These are phyloP conservation scores for Dryobotodes eremita DNA, from an alignment of 2,888 invertebrate genomes.

Conservation along the genomic window DNA sequence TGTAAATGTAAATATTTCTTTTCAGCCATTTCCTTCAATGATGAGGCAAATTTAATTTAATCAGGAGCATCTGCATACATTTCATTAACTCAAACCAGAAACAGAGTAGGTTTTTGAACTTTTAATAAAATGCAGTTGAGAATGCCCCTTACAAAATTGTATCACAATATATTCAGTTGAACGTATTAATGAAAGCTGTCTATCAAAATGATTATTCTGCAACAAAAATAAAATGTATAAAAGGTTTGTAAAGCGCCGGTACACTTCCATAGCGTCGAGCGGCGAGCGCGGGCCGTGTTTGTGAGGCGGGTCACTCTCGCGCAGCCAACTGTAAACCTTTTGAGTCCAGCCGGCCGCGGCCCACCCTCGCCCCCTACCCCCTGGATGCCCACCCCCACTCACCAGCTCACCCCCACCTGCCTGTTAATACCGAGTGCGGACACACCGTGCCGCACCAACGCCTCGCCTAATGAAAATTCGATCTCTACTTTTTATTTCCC, in stretches of 20 bases:
- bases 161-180: slow-evolving; percentile 55
- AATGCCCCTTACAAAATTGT: slow-evolving; percentile 25
- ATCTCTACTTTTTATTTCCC: slow-evolving; percentile 85
- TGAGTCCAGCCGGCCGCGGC: slow-evolving; percentile 86
- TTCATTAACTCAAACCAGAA: background rate
- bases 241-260: slow-evolving; percentile 75
- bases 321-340: slow-evolving; percentile 90
- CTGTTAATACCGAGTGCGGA: slow-evolving; percentile 84
- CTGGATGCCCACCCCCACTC: slow-evolving; percentile 32
- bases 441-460: slow-evolving; percentile 88
- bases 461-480: slow-evolving; percentile 90
- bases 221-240: slow-evolving; percentile 73
- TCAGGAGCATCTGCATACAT: background rate
- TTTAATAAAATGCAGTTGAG: slow-evolving; percentile 7
- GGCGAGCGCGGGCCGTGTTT: slow-evolving; percentile 83
- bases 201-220: slow-evolving; percentile 66
- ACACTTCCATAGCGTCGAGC: slow-evolving; percentile 83
- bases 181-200: slow-evolving; percentile 57
- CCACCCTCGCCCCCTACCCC: slow-evolving; percentile 68
- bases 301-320: slow-evolving; percentile 90
- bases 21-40: background rate
- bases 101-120: background rate
- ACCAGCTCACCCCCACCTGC: slow-evolving; percentile 62
- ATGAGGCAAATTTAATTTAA: background rate
- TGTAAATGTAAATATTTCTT: too few species aligned